Conservation (phyloP, 2,888 invertebrate genomes). For the Yponomeuta evonymella region DNA sequence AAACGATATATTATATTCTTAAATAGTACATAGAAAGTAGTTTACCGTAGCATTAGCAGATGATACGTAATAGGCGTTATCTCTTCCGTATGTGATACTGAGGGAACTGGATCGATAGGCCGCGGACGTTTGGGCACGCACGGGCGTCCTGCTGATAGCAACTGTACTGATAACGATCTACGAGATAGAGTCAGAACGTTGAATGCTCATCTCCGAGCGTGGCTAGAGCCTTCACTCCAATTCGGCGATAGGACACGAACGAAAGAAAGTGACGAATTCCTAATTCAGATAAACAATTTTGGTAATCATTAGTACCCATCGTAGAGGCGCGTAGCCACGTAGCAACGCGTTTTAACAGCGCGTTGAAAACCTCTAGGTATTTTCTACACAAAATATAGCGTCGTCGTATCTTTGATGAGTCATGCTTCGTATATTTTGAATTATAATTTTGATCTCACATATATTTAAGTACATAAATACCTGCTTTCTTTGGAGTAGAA, state of each 20-base stretch:
- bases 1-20: not conserved
- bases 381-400: not conserved
- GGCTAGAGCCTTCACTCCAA: not conserved
- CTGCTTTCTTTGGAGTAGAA: no score
- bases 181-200: not conserved
- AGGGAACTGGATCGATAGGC: constrained; percentile 35
- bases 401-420: not conserved
- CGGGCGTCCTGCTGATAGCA: constrained; percentile 37
- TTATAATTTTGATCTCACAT: no score
- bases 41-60: not conserved
- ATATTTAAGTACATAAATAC: no score
- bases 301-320: not conserved
- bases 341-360: not conserved
- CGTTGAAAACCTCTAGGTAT: no score
- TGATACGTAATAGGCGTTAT: constrained; percentile 29
- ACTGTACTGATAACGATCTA: constrained; percentile 37
- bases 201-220: not conserved
- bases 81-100: constrained; percentile 35
- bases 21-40: not conserved
- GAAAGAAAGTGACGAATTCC: not conserved
- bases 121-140: constrained; percentile 46
- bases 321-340: not conserved
- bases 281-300: not conserved
- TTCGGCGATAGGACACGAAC: not conserved
- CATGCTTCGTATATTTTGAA: not conserved